Percentiles rank a stretch among this genome's conserved stretches.
Conservation (phyloP, 2,888 invertebrate genomes). For the Dusona sp. region DNA sequence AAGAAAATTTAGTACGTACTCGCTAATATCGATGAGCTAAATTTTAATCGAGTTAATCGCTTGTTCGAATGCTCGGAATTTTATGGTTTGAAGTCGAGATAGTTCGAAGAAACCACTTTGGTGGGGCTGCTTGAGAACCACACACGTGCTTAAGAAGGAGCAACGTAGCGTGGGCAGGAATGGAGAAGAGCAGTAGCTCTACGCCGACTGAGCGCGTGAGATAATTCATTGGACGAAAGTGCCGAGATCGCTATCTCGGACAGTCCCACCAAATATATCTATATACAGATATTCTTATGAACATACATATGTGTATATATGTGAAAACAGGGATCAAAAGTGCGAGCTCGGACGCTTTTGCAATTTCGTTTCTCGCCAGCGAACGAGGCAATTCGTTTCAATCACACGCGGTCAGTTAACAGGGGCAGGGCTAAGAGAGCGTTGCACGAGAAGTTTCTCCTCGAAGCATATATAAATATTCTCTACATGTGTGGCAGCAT, state of each 20-base stretch:
- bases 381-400: constrained; percentile 70
- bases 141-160: constrained; percentile 33
- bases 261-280: constrained; percentile 4
- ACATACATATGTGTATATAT: constrained; percentile 5
- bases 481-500: constrained; percentile 27
- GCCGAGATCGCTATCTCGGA: constrained; percentile 65
- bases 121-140: constrained; percentile 23
- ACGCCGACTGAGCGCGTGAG: constrained; percentile 54
- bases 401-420: constrained; percentile 68
- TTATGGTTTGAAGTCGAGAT: constrained; percentile 26
- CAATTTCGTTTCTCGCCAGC: constrained; percentile 70
- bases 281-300: constrained; percentile 1
- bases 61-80: constrained; percentile 44
- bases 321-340: constrained; percentile 63
- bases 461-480: not conserved
- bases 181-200: constrained; percentile 35
- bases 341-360: constrained; percentile 64
- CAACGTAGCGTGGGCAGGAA: constrained; percentile 47
- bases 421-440: constrained; percentile 48
- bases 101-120: constrained; percentile 53
- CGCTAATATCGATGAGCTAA: constrained; percentile 19
- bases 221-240: constrained; percentile 70
- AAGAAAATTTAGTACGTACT: constrained; percentile 30
- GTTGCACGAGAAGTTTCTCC: constrained; percentile 48
- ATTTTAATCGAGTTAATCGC: constrained; percentile 55